Evolutionary conservation across 2,888 invertebrate genomes (phyloP), one percentile per base, ranked within the genome.

Genomic region (Patella pellucida): DNA sequence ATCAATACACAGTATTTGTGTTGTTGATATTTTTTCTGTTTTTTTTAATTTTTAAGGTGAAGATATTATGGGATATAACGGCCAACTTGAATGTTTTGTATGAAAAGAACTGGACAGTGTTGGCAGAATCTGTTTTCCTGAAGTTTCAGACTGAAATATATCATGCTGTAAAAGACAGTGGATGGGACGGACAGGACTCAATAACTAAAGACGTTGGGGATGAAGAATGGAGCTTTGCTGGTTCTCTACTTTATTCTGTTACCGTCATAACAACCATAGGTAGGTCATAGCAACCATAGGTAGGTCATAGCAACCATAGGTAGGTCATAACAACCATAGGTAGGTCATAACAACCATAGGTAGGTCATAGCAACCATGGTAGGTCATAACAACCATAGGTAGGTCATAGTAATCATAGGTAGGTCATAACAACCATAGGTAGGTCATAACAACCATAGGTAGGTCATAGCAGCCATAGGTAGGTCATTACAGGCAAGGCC

Each of bases 221-320:
- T 67, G 85, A 95, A 95, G 91, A 95, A 94, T 96, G 96, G 96
- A 95, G 95, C 0, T 96, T 96, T 90, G 94, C 95, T 41, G 95
- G 96, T 79, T 95, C 96, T 7, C 91, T 96, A 15, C 93, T 96
- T 70, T 96, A 96, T 90, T 95, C 95, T 82, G 94, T 96, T 85
- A 96, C 96, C 68, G 93, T 96, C 86, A 95, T 96, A 87, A 96
- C 96, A 78, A 96, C 96, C 75, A 96, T 96, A 91, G 96, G 96
- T 96, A 90, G 93, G 94, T 71, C 41, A 41, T 41, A 41, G 5
- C 41, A 41, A 41, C 41, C 41, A 41, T 41, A 41, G 41, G 41
- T 41, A 41, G 41, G 7, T 9, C 41, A 41, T 41, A 41, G 9
- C 41, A 41, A 41, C 41, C 41, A 9, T 41, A 41, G 41, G 41